A percentile compares a stretch with the other conserved stretches of the same genome.
These are phyloP conservation scores for Nycticryphes semicollaris DNA, from an alignment of 2,113 vertebrate genomes.

Conservation along the genomic window DNA sequence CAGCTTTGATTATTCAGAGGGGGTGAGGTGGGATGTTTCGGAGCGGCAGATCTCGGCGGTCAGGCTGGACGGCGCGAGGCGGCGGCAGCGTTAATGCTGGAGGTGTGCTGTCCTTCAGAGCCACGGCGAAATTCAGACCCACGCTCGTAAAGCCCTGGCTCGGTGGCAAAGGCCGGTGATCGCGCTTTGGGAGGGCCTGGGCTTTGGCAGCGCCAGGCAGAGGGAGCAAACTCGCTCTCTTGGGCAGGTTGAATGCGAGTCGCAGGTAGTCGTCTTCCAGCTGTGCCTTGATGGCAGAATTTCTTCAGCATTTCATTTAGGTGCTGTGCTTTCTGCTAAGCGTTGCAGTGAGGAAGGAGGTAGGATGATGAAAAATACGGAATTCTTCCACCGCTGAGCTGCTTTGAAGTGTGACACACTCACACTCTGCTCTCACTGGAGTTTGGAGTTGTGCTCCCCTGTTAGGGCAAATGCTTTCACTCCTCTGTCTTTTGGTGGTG, in stretches of 20 bases:
- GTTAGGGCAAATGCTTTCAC: neutral
- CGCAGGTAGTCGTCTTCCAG: fast-evolving
- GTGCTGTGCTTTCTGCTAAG: neutral
- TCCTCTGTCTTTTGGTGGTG: neutral
- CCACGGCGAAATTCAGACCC: neutral
- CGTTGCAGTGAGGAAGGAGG: neutral
- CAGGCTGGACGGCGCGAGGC: fast-evolving
- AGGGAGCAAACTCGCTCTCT: fast-evolving
- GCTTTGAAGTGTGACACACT: neutral
- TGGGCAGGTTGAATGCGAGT: fast-evolving
- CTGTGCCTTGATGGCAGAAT: neutral
- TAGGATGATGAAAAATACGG: neutral
- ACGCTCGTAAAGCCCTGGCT: fast-evolving
- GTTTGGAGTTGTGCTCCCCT: neutral
- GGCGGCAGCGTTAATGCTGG: neutral
- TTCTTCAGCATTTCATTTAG: neutral
- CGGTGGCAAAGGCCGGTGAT: neutral
- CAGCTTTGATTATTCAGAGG: neutral
- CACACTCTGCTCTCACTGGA: neutral
- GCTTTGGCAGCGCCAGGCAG: neutral
- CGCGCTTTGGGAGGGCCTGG: neutral
- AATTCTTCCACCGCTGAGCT: neutral
- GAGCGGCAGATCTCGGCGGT: fast-evolving
- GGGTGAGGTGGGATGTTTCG: neutral
- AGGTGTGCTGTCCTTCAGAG: neutral